phyloP scores from a whole-genome alignment of 2,113 vertebrate species.

The Ptilonorhynchus violaceus region DNA sequence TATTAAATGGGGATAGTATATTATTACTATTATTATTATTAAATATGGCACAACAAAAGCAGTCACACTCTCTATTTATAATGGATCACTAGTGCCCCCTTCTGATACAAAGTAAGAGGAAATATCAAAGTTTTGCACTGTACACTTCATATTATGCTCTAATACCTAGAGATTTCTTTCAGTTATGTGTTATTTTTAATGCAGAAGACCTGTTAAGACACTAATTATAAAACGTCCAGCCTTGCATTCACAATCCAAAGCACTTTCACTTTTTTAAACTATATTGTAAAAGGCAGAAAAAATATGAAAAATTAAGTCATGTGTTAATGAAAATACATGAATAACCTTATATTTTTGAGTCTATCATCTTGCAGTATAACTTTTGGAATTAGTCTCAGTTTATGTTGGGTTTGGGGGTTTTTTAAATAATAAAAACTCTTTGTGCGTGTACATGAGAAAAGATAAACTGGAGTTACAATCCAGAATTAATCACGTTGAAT shows the following conservation, averaged over 20 bases:
- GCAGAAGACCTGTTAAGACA: background rate
- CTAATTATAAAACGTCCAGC: background rate
- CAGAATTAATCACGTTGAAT: constrained; percentile 62
- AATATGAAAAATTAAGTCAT: background rate
- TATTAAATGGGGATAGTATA: constrained; percentile 63
- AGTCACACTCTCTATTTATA: constrained; percentile 26
- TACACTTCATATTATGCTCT: background rate
- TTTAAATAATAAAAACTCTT: background rate
- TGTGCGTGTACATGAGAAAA: background rate
- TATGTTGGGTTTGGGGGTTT: rapidly evolving
- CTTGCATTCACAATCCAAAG: background rate
- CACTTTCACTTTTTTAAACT: background rate
- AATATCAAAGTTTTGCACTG: constrained; percentile 11
- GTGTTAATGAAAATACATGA: background rate
- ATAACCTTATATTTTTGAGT: background rate
- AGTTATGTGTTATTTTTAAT: constrained; percentile 20
- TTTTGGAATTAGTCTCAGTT: background rate
- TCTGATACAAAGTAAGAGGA: constrained; percentile 50
- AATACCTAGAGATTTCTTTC: constrained; percentile 27
- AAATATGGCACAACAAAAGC: constrained; percentile 68
- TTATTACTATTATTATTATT: constrained; percentile 56
- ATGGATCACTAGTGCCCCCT: constrained; percentile 77
- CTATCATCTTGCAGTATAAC: background rate
- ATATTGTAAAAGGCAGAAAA: background rate
- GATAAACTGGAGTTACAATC: constrained; percentile 3